Percentiles rank a stretch among this genome's conserved stretches.
Conservation (phyloP, 2,797 vertebrate genomes). For the Botia kubotai region DNA sequence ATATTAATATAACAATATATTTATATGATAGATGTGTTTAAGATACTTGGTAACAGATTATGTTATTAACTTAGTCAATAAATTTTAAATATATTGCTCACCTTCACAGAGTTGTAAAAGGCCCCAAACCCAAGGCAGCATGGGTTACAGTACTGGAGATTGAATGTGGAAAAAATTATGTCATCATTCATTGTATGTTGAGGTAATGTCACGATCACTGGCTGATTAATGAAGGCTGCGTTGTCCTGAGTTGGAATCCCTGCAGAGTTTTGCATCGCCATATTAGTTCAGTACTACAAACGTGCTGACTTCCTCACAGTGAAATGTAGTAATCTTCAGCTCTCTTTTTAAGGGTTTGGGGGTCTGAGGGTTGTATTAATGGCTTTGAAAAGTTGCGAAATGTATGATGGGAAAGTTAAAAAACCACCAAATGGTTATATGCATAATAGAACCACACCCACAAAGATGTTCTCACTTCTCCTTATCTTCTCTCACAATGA, state of each 20-base stretch:
- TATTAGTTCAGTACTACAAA: not conserved
- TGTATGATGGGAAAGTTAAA: too few species aligned
- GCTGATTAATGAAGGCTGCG: too few species aligned
- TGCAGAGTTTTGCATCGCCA: not conserved
- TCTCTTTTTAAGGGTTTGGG: not conserved
- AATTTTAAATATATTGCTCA: not conserved
- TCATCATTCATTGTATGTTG: not conserved
- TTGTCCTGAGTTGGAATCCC: not conserved
- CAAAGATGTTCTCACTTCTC: too few species aligned
- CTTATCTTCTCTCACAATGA: too few species aligned
- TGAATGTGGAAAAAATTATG: not conserved
- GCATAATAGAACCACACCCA: too few species aligned
- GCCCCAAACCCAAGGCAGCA: not conserved
- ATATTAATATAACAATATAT: not conserved
- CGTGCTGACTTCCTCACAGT: not conserved
- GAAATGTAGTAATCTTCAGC: not conserved
- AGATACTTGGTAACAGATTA: too few species aligned
- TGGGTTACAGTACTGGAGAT: not conserved
- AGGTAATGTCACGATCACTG: not conserved
- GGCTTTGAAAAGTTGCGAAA: too few species aligned
- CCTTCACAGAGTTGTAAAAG: not conserved
- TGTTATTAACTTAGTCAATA: not conserved
- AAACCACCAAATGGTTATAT: too few species aligned
- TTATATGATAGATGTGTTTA: not conserved
- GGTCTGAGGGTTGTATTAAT: too few species aligned